These are phyloP conservation scores for Ennomos quercinarius DNA, from an alignment of 2,888 invertebrate genomes.

Conservation along the genomic window DNA sequence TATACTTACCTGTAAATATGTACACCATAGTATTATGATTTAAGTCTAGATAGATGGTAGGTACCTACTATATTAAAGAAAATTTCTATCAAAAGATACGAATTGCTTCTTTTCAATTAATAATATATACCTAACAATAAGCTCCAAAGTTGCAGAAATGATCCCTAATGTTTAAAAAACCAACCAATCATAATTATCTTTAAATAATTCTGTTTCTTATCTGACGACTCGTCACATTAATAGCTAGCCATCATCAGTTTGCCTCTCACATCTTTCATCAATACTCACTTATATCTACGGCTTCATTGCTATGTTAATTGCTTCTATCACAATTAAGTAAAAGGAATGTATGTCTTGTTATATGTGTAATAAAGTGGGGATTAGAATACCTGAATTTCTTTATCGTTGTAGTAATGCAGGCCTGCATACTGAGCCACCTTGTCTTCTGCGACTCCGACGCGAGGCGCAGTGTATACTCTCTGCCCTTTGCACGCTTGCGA, in stretches of 20 bases:
- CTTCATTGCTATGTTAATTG: constrained; percentile 36
- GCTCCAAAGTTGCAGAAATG: constrained; percentile 27
- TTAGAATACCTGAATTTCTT: constrained; percentile 91
- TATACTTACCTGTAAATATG: too few relatives aligned
- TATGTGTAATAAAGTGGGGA: constrained; percentile 9
- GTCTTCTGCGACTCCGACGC: constrained; percentile 95
- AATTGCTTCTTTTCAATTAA: constrained; percentile 19
- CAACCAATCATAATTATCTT: constrained; percentile 31
- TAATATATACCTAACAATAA: constrained; percentile 18
- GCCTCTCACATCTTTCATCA: constrained; percentile 25
- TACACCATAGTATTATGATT: too few relatives aligned
- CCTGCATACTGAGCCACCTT: constrained; percentile 97
- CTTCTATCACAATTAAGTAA: constrained; percentile 17
- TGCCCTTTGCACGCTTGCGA: constrained; percentile 95
- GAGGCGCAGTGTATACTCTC: constrained; percentile 91
- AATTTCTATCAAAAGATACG: constrained; percentile 8
- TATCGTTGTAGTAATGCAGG: constrained; percentile 96
- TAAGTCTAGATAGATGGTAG: too few relatives aligned
- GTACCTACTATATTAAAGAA: too few relatives aligned
- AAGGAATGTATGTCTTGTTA: constrained; percentile 4
- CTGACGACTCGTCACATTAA: constrained; percentile 30
- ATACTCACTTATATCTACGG: constrained; percentile 23
- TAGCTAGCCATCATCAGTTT: constrained; percentile 34
- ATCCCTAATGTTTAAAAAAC: constrained; percentile 22
- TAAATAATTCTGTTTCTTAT: constrained; percentile 27